These are phyloP conservation scores for Stenotaenia linearis DNA, from an alignment of 2,888 invertebrate genomes.

Conservation along the genomic window DNA sequence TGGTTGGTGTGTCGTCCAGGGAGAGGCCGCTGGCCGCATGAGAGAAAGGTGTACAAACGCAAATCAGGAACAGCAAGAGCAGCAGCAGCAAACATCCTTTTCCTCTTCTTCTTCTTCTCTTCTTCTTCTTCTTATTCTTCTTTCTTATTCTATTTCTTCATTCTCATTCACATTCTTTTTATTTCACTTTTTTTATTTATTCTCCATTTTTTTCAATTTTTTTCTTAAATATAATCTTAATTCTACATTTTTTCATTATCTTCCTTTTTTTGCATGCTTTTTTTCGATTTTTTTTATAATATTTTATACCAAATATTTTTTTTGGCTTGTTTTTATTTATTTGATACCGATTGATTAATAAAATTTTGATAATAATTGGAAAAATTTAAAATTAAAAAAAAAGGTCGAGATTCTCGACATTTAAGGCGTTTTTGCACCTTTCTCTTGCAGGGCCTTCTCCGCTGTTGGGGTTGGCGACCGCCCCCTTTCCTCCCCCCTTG, in stretches of 20 bases:
- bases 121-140: not conserved
- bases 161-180: not conserved
- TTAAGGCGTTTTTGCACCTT: conserved; percentile 39
- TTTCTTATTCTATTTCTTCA: not conserved
- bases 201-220: not conserved
- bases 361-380: not conserved
- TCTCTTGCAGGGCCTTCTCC: conserved; percentile 39
- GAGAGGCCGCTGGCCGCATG: conserved; percentile 26
- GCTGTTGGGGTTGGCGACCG: conserved; percentile 32
- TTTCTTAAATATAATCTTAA: not conserved
- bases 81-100: conserved; percentile 28
- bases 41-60: conserved; percentile 26
- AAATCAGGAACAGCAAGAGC: conserved; percentile 33
- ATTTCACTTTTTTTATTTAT: not conserved
- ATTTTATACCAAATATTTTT: conserved; percentile 17
- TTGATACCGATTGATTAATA: not conserved
- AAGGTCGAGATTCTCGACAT: conserved; percentile 17
- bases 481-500: conserved; percentile 40
- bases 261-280: not conserved
- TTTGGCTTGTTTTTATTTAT: conserved; percentile 14
- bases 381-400: not conserved
- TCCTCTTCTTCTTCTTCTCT: conserved; percentile 2
- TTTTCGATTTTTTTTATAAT: not conserved
- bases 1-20: conserved; percentile 26
- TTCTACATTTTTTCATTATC: not conserved